Conservation (phyloP, 30 jellyfish, hydroid and myxozoan species). For the Turritopsis rubra region DNA sequence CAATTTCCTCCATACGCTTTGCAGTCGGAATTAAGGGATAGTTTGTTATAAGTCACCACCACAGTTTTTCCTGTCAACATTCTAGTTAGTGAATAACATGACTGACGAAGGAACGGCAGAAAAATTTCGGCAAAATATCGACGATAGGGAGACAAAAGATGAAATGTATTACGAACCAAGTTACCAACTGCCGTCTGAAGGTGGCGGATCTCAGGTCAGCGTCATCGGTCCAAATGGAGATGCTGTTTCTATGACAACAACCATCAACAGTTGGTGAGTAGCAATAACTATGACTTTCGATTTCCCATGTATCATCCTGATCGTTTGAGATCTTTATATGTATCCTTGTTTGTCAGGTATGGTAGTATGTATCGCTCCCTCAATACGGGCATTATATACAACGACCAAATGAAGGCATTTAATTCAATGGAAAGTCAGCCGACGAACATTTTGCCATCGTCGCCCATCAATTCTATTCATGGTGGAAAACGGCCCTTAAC, state of each 20-base stretch:
- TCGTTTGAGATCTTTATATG: neutral
- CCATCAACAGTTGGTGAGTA: slow-evolving; percentile 88
- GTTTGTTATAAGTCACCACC: too few species aligned
- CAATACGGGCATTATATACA: slow-evolving; percentile 32
- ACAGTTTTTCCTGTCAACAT: too few species aligned
- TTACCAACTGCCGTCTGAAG: slow-evolving; percentile 53
- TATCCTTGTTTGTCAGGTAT: slow-evolving; percentile 10
- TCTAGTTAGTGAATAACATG: neutral
- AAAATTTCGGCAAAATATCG: slow-evolving; percentile 39
- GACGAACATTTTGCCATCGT: neutral
- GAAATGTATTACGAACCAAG: slow-evolving; percentile 62
- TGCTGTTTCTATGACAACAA: slow-evolving; percentile 82
- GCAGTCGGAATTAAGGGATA: too few species aligned
- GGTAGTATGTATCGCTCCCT: slow-evolving; percentile 34
- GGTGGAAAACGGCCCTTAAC: slow-evolving; percentile 35
- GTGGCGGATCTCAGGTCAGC: slow-evolving; percentile 96
- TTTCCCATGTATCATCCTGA: neutral
- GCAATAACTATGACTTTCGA: neutral
- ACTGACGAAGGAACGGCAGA: slow-evolving; percentile 50
- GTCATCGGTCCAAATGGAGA: slow-evolving; percentile 84
- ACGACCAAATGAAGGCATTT: slow-evolving; percentile 32
- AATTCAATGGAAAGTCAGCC: neutral
- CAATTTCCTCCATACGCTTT: too few species aligned
- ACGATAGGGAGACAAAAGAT: slow-evolving; percentile 54
- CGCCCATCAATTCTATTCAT: slow-evolving; percentile 18